A percentile compares a stretch with the other conserved stretches of the same genome.
These are phyloP conservation scores for Calephelis nemesis DNA, from an alignment of 1,140 invertebrate species.

Conservation along the genomic window DNA sequence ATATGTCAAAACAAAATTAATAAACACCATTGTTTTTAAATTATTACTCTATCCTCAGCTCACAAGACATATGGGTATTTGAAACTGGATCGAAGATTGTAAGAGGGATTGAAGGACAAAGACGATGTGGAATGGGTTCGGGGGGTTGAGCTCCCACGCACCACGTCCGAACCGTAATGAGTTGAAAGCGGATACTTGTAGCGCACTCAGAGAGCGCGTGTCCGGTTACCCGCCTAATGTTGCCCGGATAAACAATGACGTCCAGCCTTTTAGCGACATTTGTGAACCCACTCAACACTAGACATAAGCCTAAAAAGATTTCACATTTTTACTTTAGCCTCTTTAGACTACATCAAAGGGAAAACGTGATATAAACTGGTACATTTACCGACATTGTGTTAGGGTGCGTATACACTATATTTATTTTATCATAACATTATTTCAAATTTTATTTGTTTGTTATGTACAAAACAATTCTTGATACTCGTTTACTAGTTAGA, in stretches of 20 bases:
- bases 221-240: slow-evolving; percentile 78
- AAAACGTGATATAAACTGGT: slow-evolving; percentile 30
- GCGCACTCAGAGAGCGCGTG: slow-evolving; percentile 75
- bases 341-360: slow-evolving; percentile 38
- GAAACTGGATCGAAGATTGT: slow-evolving; percentile 71
- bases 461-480: too few species aligned
- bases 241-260: slow-evolving; percentile 78
- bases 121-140: slow-evolving; percentile 47
- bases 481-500: too few species aligned
- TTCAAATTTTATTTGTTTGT: too few species aligned
- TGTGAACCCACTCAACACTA: slow-evolving; percentile 75
- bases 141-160: slow-evolving; percentile 60
- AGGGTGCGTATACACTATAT: background rate
- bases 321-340: slow-evolving; percentile 64
- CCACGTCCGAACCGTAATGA: slow-evolving; percentile 76
- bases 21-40: background rate
- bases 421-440: too few species aligned
- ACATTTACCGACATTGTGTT: background rate
- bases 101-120: slow-evolving; percentile 74
- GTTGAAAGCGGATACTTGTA: slow-evolving; percentile 79
- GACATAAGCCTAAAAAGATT: slow-evolving; percentile 75
- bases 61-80: slow-evolving; percentile 57
- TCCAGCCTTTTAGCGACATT: slow-evolving; percentile 78
- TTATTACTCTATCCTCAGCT: slow-evolving; percentile 5
- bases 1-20: slow-evolving; percentile 17